Percentiles rank a stretch among this genome's conserved stretches.
Conservation (phyloP, 1,140 invertebrate genomes). For the Hylyphantes graminicola region DNA sequence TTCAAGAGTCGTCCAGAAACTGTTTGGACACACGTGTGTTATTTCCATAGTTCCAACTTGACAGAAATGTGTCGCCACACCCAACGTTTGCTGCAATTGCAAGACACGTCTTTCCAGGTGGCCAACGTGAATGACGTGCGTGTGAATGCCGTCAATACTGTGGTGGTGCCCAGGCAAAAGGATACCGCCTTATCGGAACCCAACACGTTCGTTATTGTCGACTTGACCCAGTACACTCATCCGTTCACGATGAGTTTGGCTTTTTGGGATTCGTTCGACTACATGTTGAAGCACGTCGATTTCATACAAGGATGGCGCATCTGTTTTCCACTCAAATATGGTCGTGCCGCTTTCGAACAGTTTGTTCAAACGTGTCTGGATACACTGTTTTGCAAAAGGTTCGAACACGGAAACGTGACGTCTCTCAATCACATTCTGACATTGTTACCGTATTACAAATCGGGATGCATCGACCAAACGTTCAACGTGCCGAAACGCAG, state of each 20-base stretch:
- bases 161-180: neutral
- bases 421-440: neutral
- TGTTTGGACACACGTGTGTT: neutral
- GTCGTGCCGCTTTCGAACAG: neutral
- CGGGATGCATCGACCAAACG: neutral
- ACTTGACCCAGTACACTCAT: constrained; percentile 1
- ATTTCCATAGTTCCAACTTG: neutral
- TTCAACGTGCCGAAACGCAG: neutral
- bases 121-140: neutral
- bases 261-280: constrained; percentile 2
- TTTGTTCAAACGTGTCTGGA: neutral
- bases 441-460: neutral
- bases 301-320: neutral
- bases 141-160: neutral
- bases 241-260: neutral
- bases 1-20: neutral
- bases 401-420: constrained; percentile 1
- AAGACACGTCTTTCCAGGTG: neutral
- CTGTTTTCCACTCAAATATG: neutral
- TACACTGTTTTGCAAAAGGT: neutral
- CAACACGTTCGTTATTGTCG: neutral
- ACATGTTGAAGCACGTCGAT: neutral
- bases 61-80: neutral
- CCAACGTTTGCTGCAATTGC: neutral
- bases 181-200: neutral